These are phyloP conservation scores for Canis aureus DNA, from an alignment of 2,113 vertebrate genomes.

Conservation along the genomic window DNA sequence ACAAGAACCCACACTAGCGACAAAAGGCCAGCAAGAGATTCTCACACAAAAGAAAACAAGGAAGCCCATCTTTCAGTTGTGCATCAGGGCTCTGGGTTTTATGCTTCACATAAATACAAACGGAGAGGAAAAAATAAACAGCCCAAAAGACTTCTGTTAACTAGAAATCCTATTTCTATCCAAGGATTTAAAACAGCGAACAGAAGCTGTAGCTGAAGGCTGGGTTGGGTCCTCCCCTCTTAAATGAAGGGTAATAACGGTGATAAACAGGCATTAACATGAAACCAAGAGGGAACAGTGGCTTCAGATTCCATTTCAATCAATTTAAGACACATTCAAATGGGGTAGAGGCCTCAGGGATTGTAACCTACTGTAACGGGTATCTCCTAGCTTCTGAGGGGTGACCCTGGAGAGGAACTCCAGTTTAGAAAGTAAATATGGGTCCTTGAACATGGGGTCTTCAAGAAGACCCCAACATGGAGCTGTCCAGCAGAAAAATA, in stretches of 20 bases:
- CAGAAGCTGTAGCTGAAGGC: not conserved
- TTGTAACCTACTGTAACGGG: conserved; percentile 56
- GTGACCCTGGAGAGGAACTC: conserved; percentile 67
- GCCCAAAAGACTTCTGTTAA: conserved; percentile 89
- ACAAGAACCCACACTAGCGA: conserved; percentile 95
- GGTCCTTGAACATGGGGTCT: not conserved
- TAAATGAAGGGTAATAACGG: not conserved
- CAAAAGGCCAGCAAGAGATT: conserved; percentile 97
- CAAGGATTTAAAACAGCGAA: conserved; percentile 29
- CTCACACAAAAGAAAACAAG: conserved; percentile 99
- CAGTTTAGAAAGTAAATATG: conserved; percentile 70
- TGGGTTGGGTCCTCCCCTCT: conserved; percentile 17
- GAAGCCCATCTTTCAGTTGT: conserved; percentile 99
- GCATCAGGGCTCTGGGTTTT: conserved; percentile 97
- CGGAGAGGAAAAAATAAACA: conserved; percentile 93
- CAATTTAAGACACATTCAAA: conserved; percentile 29
- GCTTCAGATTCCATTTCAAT: conserved; percentile 15
- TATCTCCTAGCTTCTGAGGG: conserved; percentile 36
- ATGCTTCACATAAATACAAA: conserved; percentile 95
- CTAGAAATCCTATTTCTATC: conserved; percentile 84
- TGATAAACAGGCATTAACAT: conserved; percentile 52
- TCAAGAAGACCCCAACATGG: not conserved
- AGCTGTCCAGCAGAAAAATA: not conserved
- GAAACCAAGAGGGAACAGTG: conserved; percentile 52
- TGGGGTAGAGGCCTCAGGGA: conserved; percentile 62